Evolutionary conservation across 2,113 vertebrate species (phyloP).

Genomic region (Nanorana parkeri): DNA sequence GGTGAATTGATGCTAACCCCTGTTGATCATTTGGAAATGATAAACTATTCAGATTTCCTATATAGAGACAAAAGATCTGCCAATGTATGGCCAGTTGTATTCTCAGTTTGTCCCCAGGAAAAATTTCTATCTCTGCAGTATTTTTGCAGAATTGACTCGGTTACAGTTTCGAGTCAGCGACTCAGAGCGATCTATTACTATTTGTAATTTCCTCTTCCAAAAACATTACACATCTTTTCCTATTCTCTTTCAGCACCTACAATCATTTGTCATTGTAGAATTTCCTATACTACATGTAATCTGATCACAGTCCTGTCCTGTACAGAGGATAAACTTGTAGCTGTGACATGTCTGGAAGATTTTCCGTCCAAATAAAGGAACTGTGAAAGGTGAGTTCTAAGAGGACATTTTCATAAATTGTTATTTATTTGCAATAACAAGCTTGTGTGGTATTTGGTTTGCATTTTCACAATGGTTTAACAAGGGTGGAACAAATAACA

Average conservation of each 20-base stretch:
- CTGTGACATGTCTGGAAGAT: background rate
- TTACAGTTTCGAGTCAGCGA: background rate
- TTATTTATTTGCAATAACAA: too few relatives aligned
- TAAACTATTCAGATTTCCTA: too few relatives aligned
- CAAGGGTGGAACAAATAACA: too few relatives aligned
- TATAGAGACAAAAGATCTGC: too few relatives aligned
- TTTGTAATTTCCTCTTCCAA: constrained; percentile 28
- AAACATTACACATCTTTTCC: constrained; percentile 21
- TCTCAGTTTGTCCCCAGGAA: background rate
- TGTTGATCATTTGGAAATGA: too few relatives aligned
- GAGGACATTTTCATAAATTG: background rate
- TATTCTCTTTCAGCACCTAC: constrained; percentile 33
- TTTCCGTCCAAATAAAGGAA: background rate
- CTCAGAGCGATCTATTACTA: constrained; percentile 16
- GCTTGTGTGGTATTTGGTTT: too few relatives aligned
- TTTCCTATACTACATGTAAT: constrained; percentile 2
- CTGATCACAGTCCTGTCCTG: background rate
- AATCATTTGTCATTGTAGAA: constrained; percentile 13
- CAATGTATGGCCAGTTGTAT: background rate
- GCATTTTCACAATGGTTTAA: too few relatives aligned
- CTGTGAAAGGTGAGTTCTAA: background rate
- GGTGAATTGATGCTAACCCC: too few relatives aligned
- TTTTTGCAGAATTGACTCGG: background rate
- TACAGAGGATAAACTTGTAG: background rate
- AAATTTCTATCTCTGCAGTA: background rate